phyloP scores from a whole-genome alignment of 2,797 vertebrate species.

The Enoplosus armatus region DNA sequence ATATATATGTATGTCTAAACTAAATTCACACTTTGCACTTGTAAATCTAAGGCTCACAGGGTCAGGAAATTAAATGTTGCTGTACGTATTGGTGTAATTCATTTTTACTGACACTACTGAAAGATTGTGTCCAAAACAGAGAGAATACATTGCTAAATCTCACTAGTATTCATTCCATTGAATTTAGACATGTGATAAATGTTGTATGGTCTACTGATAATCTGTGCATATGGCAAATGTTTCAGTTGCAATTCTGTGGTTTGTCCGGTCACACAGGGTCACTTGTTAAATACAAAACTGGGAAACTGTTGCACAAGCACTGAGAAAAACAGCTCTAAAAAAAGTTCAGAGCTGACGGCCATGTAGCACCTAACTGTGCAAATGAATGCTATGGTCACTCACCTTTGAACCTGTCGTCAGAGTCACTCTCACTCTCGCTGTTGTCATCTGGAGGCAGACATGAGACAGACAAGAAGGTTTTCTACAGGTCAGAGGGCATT shows the following conservation, averaged over 20 bases:
- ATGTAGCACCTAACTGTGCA: conserved; percentile 21
- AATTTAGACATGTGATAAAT: conserved; percentile 24
- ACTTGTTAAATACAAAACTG: conserved; percentile 31
- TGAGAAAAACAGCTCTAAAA: conserved; percentile 12
- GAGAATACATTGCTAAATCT: conserved; percentile 14
- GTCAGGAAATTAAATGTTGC: neutral
- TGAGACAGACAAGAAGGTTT: conserved; percentile 69
- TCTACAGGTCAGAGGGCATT: conserved; percentile 62
- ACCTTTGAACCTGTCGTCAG: conserved; percentile 99
- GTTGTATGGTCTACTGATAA: conserved; percentile 30
- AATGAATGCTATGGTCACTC: conserved; percentile 72
- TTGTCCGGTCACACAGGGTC: conserved; percentile 3
- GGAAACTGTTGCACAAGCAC: conserved; percentile 13
- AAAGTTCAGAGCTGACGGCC: neutral
- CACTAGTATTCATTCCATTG: neutral
- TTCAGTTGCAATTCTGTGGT: conserved; percentile 32
- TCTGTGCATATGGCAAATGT: conserved; percentile 13
- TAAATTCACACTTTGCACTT: neutral
- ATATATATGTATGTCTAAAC: neutral
- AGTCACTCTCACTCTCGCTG: conserved; percentile 99
- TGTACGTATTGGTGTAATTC: neutral
- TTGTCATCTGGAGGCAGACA: conserved; percentile 93
- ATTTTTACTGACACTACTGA: conserved; percentile 1
- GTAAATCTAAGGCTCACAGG: neutral
- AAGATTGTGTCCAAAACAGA: conserved; percentile 17